Conservation (phyloP, 2,888 invertebrate genomes). For the Autographa gamma region DNA sequence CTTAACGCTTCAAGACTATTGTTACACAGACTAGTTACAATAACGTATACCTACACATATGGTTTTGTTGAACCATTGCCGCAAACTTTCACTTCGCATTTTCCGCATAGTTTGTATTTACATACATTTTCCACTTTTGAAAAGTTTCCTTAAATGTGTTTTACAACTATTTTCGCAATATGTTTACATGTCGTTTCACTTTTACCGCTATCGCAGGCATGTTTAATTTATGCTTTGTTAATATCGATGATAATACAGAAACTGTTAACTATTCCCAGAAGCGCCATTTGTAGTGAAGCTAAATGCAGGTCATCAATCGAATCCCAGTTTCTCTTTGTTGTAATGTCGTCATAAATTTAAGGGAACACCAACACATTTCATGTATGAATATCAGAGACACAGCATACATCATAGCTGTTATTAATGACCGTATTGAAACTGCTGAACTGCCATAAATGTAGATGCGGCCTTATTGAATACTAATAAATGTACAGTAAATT, state of each 20-base stretch:
- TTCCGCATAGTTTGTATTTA: conserved; percentile 47
- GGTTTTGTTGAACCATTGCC: conserved; percentile 39
- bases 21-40: conserved; percentile 60
- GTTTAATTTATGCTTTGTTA: conserved; percentile 17
- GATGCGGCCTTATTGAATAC: conserved; percentile 62
- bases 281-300: conserved; percentile 29
- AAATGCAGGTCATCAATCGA: conserved; percentile 51
- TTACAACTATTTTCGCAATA: conserved; percentile 40
- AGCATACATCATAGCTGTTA: conserved; percentile 66
- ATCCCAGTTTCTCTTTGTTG: conserved; percentile 67
- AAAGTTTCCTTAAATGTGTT: conserved; percentile 44
- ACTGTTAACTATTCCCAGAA: conserved; percentile 21
- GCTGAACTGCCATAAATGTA: conserved; percentile 37
- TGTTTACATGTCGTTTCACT: conserved; percentile 41
- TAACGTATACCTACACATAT: conserved; percentile 28
- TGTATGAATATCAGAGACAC: conserved; percentile 54
- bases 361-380: conserved; percentile 69
- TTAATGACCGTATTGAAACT: conserved; percentile 51
- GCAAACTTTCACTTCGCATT: conserved; percentile 55
- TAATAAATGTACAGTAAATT: conserved; percentile 74
- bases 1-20: conserved; percentile 44
- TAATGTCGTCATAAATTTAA: conserved; percentile 70
- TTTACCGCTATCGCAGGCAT: conserved; percentile 17
- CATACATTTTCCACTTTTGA: conserved; percentile 45
- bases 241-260: conserved; percentile 8